Conservation (phyloP, 2,888 invertebrate genomes). For the Ophion slaviceki region DNA sequence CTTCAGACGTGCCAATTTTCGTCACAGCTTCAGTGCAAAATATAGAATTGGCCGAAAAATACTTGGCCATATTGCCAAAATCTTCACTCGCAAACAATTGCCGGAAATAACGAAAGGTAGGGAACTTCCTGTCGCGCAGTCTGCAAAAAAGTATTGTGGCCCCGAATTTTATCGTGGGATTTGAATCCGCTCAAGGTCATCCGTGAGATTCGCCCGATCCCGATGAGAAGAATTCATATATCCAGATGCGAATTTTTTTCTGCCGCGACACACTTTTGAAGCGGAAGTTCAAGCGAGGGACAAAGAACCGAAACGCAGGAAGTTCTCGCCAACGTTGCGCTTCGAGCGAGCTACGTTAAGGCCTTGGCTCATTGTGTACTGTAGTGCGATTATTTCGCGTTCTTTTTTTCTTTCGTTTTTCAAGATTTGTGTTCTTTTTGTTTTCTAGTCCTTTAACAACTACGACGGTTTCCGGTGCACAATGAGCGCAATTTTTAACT, state of each 20-base stretch:
- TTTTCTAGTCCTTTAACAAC: conserved; percentile 40
- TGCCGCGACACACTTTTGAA: conserved; percentile 32
- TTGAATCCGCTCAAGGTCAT: not conserved
- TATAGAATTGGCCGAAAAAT: no score
- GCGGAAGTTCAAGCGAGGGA: conserved; percentile 59
- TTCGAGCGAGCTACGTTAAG: conserved; percentile 46
- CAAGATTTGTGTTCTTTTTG: conserved; percentile 48
- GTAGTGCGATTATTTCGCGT: conserved; percentile 58
- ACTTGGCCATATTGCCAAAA: no score
- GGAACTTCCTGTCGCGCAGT: no score
- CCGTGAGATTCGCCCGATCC: conserved; percentile 26
- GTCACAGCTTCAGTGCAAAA: no score
- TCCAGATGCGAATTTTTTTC: conserved; percentile 62
- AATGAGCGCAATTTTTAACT: conserved; percentile 77
- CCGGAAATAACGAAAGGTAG: no score
- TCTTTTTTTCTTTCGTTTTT: conserved; percentile 35
- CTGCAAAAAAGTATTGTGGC: no score
- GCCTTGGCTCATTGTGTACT: conserved; percentile 59
- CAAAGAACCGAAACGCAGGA: conserved; percentile 62
- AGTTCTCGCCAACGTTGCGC: conserved; percentile 58
- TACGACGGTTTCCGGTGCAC: conserved; percentile 65
- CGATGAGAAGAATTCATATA: conserved; percentile 41
- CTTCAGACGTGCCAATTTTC: no score
- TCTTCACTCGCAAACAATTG: no score
- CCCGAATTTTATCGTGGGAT: conserved; percentile 1